Percentiles rank a stretch among this genome's conserved stretches.
Conservation (phyloP, 2,113 vertebrate genomes). For the Xiphorhynchus elegans region DNA sequence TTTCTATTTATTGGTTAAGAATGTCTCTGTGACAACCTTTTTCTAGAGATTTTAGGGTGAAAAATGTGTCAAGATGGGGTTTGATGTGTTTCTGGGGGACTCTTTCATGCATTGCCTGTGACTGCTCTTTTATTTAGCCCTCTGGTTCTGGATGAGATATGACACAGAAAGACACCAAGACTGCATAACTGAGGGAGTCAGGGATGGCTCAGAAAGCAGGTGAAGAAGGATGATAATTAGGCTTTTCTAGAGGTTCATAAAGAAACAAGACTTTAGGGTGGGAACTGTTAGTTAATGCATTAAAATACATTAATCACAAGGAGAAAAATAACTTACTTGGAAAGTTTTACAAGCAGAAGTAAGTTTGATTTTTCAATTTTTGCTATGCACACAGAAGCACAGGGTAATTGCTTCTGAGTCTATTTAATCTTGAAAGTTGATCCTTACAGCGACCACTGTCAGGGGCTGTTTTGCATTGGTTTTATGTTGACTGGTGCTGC, state of each 20-base stretch:
- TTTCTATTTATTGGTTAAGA: no score
- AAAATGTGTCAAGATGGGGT: neutral
- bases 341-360: neutral
- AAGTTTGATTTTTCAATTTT: neutral
- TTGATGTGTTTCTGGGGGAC: neutral
- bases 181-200: rapidly evolving
- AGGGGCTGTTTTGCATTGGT: neutral
- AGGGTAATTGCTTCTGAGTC: neutral
- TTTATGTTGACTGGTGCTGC: neutral
- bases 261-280: rapidly evolving
- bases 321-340: neutral
- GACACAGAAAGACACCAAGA: neutral
- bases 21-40: neutral
- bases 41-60: neutral
- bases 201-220: neutral
- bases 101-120: neutral
- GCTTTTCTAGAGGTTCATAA: neutral
- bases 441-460: neutral
- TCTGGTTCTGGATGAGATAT: neutral
- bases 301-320: neutral
- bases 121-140: neutral
- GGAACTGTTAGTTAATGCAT: neutral
- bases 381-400: neutral
- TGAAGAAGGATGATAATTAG: neutral
- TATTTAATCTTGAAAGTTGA: neutral